Base-by-base conservation (phyloP, 2,888 invertebrate species). In the Nowickia ferox region DNA sequence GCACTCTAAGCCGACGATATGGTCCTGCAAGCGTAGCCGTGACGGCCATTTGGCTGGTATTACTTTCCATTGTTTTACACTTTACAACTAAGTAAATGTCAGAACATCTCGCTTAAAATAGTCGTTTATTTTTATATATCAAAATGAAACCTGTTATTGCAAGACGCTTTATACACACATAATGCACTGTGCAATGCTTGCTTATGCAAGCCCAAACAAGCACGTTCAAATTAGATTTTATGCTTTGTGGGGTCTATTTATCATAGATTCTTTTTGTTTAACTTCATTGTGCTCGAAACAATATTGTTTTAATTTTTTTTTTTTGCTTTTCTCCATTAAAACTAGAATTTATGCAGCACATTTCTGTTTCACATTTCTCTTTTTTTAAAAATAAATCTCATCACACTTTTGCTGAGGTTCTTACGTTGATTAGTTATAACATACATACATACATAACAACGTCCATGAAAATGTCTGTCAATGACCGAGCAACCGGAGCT, bases 201-300 rank as follows among this genome's bases (percentile, higher is more conserved):
- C 6, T 51, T 80, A 74, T 74, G 51, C 51, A 13, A 68, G 51
- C 69, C 69, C 61, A 69, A 69, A 55, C 75, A 69, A 69, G 66
- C 75, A 84, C 69, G 69, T 80, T 48, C 77, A 80, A 84, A 84
- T 84, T 81, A 66, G 80, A 80, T 80, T 84, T 76, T 75, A 69
- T 61, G 38, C 68, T 55, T 76, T 71, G 59, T 76, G 30, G n/a
- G 65, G 65, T 17, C 61, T 51, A 19, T 68, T 61, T 69, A 17
- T 74, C 30, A 72, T 66, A 40, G 8, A 38, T 44, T 8, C 42
- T 81, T 72, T 63, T 78, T 30, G 4, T 38, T 38, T 51, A 66
- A 76, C 61, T 30, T 80, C 80, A 84, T 80, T 80, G 76, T 72
- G 55, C 68, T 72, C 77, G 59, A 44, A 71, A 76, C 76, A 84